Percentiles rank a stretch among this genome's conserved stretches.
These are phyloP conservation scores for Chelonoidis abingdonii DNA, from an alignment of 2,113 vertebrate species.

Conservation along the genomic window DNA sequence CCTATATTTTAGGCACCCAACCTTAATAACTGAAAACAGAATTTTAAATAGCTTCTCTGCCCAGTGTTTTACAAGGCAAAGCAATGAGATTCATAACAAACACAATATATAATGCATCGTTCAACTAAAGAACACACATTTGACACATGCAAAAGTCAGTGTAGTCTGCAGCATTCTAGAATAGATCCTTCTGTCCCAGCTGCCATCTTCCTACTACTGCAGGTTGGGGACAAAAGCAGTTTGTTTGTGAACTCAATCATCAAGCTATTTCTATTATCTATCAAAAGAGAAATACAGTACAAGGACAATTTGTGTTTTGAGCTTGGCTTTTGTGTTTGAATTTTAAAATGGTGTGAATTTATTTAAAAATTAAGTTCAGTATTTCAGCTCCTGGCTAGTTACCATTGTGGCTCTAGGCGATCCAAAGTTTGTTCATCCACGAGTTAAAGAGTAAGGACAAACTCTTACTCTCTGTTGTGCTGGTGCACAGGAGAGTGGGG, in stretches of 20 bases:
- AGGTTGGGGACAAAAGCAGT: background rate
- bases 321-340: background rate
- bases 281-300: background rate
- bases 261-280: background rate
- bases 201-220: background rate
- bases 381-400: slow-evolving; percentile 2
- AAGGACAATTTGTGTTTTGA: background rate
- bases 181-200: background rate
- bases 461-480: background rate
- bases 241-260: background rate
- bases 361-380: background rate
- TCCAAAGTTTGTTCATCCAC: background rate
- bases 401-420: background rate
- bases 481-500: background rate
- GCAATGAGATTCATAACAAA: background rate
- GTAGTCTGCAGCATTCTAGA: background rate
- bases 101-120: background rate
- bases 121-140: background rate
- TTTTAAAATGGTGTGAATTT: background rate
- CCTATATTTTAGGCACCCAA: background rate
- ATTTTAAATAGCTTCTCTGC: background rate
- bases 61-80: background rate
- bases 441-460: background rate
- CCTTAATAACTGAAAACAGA: background rate
- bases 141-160: background rate